Evolutionary conservation across 1,140 invertebrate genomes (phyloP).

Genomic region (Eriocheir sinensis): DNA sequence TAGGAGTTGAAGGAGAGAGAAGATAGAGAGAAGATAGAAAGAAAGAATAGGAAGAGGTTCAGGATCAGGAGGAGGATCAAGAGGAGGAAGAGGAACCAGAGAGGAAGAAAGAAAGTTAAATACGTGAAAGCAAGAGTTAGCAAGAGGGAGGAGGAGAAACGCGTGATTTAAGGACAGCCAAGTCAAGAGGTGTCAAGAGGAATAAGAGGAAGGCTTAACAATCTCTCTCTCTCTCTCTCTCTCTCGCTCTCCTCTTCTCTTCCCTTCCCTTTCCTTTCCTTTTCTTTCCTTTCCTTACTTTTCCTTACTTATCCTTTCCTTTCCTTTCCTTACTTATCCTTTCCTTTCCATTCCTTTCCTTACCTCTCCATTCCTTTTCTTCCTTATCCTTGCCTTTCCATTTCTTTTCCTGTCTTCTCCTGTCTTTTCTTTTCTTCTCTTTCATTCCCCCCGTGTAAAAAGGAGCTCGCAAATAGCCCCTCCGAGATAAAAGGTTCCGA

Average conservation of each 20-base stretch:
- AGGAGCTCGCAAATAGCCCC: too few species aligned
- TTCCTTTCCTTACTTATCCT: background rate
- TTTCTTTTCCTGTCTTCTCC: too few species aligned
- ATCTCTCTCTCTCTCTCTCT: slow-evolving; percentile 11
- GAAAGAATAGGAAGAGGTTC: background rate
- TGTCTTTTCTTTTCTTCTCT: background rate
- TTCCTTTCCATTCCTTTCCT: background rate
- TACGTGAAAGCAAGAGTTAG: background rate
- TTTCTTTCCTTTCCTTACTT: background rate
- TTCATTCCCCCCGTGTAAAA: too few species aligned
- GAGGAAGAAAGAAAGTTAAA: background rate
- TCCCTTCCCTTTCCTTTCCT: background rate
- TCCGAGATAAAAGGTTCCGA: too few species aligned
- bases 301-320: background rate
- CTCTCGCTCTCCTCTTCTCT: slow-evolving; percentile 7
- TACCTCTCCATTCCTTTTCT: background rate
- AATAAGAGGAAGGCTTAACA: background rate
- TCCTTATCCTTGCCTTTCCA: background rate
- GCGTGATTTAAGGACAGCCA: too few species aligned
- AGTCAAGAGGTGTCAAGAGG: background rate
- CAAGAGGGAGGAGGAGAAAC: background rate
- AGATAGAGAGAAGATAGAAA: background rate
- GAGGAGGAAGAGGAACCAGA: background rate
- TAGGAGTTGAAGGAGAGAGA: background rate
- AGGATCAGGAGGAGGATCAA: background rate